phyloP scores from a whole-genome alignment of 1,140 invertebrate genomes.

The Drosophila carrolli region DNA sequence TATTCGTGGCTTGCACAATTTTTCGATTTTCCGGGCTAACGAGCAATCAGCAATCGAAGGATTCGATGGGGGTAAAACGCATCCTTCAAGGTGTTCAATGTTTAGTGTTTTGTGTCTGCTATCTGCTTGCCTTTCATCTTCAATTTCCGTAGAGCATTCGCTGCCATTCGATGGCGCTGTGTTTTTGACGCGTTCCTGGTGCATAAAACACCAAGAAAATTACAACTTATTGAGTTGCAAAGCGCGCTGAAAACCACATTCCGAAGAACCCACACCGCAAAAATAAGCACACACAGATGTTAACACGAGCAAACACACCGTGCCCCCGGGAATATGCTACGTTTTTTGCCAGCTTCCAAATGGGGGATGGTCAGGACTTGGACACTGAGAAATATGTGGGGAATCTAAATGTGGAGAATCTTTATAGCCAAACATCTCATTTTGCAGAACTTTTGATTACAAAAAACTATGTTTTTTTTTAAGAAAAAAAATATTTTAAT shows the following conservation, averaged over 20 bases:
- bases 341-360: constrained; percentile 35
- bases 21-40: constrained; percentile 71
- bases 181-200: constrained; percentile 26
- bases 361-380: constrained; percentile 23
- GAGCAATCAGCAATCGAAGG: constrained; percentile 36
- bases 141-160: constrained; percentile 73
- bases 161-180: constrained; percentile 16
- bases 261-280: constrained; percentile 6
- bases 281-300: constrained; percentile 4
- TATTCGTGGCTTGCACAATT: constrained; percentile 70
- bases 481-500: too few relatives aligned
- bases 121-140: constrained; percentile 77
- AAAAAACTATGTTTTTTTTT: too few relatives aligned
- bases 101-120: constrained; percentile 53
- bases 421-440: too few relatives aligned
- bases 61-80: constrained; percentile 11
- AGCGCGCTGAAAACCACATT: constrained; percentile 39
- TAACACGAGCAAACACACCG: constrained; percentile 31
- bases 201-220: constrained; percentile 74
- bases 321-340: constrained; percentile 52
- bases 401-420: not conserved
- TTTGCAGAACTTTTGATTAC: too few relatives aligned
- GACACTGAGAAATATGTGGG: not conserved
- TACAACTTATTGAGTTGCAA: constrained; percentile 82
- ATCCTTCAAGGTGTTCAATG: constrained; percentile 63